These are phyloP conservation scores for Agrochola circellaris DNA, from an alignment of 2,888 invertebrate species.

Conservation along the genomic window DNA sequence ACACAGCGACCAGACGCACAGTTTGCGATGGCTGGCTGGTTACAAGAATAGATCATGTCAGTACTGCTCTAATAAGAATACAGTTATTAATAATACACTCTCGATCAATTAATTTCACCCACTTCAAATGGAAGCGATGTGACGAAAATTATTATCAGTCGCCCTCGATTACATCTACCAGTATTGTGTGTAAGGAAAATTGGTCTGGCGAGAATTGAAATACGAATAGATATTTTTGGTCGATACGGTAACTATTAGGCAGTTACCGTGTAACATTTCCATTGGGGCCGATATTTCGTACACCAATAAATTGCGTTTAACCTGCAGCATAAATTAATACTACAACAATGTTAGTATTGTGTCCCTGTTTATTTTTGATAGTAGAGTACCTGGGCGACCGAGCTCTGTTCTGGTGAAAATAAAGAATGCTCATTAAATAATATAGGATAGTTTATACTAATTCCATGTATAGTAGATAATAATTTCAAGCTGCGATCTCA, in stretches of 20 bases:
- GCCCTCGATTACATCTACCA: neutral
- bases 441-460: too few species aligned
- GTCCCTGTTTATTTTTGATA: neutral
- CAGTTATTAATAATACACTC: neutral
- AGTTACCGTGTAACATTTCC: constrained; percentile 29
- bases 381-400: too few species aligned
- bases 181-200: constrained; percentile 10
- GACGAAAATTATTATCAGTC: constrained; percentile 2
- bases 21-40: neutral
- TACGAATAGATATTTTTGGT: constrained; percentile 17
- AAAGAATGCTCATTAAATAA: too few species aligned
- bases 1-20: neutral
- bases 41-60: neutral
- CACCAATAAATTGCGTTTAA: constrained; percentile 18
- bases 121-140: constrained; percentile 5
- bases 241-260: constrained; percentile 14
- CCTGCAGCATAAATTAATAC: neutral
- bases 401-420: too few species aligned
- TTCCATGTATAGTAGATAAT: too few species aligned
- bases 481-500: too few species aligned
- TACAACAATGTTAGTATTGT: neutral
- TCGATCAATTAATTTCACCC: neutral
- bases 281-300: constrained; percentile 26
- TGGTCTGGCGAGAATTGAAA: constrained; percentile 9
- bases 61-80: neutral